Conservation (phyloP, 2,797 vertebrate species). For the Tadarida brasiliensis region DNA sequence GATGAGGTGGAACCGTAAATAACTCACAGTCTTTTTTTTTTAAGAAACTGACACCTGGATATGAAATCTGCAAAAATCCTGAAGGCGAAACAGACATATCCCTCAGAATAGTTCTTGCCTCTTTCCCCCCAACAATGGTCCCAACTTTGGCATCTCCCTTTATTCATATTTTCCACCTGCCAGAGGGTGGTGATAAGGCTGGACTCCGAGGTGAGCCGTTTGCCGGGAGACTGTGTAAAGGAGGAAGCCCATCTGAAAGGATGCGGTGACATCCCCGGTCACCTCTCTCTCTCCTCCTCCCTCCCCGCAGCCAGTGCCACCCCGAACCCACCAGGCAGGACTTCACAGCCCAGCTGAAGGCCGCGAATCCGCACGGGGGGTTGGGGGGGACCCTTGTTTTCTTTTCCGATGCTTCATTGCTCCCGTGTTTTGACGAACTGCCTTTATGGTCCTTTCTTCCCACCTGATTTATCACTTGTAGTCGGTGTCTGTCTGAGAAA, state of each 20-base stretch:
- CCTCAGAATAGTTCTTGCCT: background rate
- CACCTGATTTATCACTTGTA: background rate
- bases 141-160: background rate
- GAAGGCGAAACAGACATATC: background rate
- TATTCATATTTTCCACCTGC: background rate
- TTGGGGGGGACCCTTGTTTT: background rate
- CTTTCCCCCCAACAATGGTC: background rate
- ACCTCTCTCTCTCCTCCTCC: background rate
- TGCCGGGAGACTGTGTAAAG: background rate
- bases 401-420: background rate
- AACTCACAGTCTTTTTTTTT: background rate
- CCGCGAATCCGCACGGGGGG: fast-evolving
- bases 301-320: background rate
- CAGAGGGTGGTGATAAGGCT: background rate
- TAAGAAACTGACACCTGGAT: background rate
- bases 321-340: fast-evolving
- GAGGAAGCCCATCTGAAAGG: background rate
- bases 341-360: background rate
- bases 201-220: background rate
- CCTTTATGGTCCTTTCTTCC: background rate
- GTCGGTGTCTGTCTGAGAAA: conserved; percentile 1
- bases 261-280: background rate
- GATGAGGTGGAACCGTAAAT: background rate
- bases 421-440: background rate
- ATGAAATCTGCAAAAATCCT: conserved; percentile 1